Evolutionary conservation across 2,113 vertebrate genomes (phyloP), one percentile per base, ranked within the genome.

Genomic region (Dasyurus viverrinus): DNA sequence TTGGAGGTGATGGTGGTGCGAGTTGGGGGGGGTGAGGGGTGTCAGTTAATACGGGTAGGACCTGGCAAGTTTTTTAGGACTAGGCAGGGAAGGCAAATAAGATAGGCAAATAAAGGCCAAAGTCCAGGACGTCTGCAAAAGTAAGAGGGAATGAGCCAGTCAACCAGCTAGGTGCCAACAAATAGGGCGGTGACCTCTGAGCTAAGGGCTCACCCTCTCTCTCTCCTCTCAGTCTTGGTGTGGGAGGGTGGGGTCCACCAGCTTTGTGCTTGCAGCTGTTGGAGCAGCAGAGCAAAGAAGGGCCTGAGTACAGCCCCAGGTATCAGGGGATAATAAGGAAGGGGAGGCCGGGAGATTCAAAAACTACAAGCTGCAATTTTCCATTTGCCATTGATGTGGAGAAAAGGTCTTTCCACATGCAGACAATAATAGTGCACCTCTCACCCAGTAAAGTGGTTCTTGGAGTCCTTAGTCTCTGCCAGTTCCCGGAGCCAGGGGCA

Each of bases 121-220:
- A 93, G 48, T 11, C 52, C 96, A 94, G 91, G n/a, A 84, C 22
- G 92, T 91, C 91, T 89, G 24, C 48, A 93, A 94, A 94, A 42
- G 57, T 16, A 90, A 42, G 46, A 76, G 89, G 48, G 55, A 96
- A 93, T 55, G 52, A 95, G 27, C 2, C 14, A 36, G 36, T 84
- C 68, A 42, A 89, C 93, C 6, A 19, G 93, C 52, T 54, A 50
- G 68, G 68, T 84, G 68, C 68, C 19, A 93, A 46, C 60, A 26
- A 50, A 94, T n/a, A 93, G 57, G 27, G 25, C 54, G 16, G n/a
- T 92, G 27, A 53, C 95, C 46, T 93, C 54, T 92, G 54, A 95
- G 96, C 22, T 27, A 24, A 94, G 95, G 93, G 60, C 60, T 76
- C 30, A 76, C 30, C 60, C 60, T 76, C 60, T 76, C n/a, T 76